Evolutionary conservation across 2,888 invertebrate genomes (phyloP).

Genomic region (Clunio marinus): DNA sequence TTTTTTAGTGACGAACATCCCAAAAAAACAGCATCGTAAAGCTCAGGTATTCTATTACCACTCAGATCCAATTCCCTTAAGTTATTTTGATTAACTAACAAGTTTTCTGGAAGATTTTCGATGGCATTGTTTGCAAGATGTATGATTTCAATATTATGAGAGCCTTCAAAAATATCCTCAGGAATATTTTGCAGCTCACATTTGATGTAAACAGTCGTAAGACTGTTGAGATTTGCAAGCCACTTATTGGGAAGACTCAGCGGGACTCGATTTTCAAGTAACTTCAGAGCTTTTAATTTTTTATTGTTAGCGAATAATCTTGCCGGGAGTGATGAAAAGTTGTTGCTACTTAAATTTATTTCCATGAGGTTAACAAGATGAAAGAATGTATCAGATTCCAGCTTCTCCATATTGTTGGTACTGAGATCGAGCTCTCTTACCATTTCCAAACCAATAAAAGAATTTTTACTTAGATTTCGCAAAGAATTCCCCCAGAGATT

Average conservation of each 20-base stretch:
- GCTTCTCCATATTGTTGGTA: slow-evolving; percentile 59
- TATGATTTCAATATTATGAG: slow-evolving; percentile 57
- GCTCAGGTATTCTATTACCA: slow-evolving; percentile 58
- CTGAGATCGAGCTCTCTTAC: slow-evolving; percentile 66
- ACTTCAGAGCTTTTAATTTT: slow-evolving; percentile 55
- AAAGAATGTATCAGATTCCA: slow-evolving; percentile 61
- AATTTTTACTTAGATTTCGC: slow-evolving; percentile 58
- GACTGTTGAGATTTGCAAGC: slow-evolving; percentile 58
- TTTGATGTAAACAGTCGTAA: slow-evolving; percentile 57
- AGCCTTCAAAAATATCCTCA: slow-evolving; percentile 60
- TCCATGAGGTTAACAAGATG: slow-evolving; percentile 58
- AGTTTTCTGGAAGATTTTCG: slow-evolving; percentile 55
- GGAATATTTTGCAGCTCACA: slow-evolving; percentile 59
- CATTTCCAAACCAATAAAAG: slow-evolving; percentile 60
- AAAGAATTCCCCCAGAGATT: slow-evolving; percentile 68
- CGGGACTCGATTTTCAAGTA: slow-evolving; percentile 58
- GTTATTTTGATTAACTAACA: slow-evolving; percentile 61
- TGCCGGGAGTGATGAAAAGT: slow-evolving; percentile 59
- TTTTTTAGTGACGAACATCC: slow-evolving; percentile 56
- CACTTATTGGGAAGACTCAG: slow-evolving; percentile 58
- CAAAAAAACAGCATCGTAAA: slow-evolving; percentile 59
- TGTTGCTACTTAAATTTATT: slow-evolving; percentile 65
- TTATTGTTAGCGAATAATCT: slow-evolving; percentile 57
- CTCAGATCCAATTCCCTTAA: slow-evolving; percentile 62
- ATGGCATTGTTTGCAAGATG: slow-evolving; percentile 60